Percentiles rank a stretch among this genome's conserved stretches.
Conservation (phyloP, 2,113 vertebrate genomes). For the Psilopsiagon aymara region DNA sequence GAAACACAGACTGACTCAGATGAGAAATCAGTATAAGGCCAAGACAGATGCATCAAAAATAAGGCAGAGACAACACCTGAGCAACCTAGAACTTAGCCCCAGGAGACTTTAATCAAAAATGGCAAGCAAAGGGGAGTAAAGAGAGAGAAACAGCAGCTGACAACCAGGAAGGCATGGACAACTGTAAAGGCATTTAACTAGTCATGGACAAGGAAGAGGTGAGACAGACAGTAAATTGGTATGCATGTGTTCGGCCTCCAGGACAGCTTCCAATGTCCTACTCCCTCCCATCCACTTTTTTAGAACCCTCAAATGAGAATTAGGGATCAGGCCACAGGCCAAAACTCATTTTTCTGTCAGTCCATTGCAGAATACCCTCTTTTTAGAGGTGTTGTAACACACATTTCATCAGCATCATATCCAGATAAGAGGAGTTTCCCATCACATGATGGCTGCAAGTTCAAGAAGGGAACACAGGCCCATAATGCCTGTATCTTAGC, state of each 20-base stretch:
- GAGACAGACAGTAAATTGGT: background rate
- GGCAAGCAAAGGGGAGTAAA: background rate
- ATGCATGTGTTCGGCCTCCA: background rate
- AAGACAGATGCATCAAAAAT: slow-evolving; percentile 5
- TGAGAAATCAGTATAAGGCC: background rate
- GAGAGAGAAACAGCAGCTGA: background rate
- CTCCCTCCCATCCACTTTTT: background rate
- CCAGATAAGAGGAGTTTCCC: background rate
- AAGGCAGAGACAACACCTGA: background rate
- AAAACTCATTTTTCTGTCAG: background rate
- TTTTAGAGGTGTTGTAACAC: background rate
- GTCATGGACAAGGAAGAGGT: background rate
- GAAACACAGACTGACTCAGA: background rate
- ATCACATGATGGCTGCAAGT: background rate
- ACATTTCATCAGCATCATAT: background rate
- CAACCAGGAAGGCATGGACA: background rate
- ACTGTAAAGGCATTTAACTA: background rate
- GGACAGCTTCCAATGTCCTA: background rate
- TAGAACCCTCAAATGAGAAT: background rate
- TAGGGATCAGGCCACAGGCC: background rate
- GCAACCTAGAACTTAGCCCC: background rate
- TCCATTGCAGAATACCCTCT: background rate
- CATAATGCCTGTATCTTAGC: background rate
- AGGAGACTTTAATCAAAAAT: background rate
- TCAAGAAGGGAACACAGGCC: background rate